Percentiles rank a stretch among this genome's conserved stretches.
Evolutionary conservation across 2,797 vertebrate genomes (phyloP).

Genomic region (Artibeus lituratus): DNA sequence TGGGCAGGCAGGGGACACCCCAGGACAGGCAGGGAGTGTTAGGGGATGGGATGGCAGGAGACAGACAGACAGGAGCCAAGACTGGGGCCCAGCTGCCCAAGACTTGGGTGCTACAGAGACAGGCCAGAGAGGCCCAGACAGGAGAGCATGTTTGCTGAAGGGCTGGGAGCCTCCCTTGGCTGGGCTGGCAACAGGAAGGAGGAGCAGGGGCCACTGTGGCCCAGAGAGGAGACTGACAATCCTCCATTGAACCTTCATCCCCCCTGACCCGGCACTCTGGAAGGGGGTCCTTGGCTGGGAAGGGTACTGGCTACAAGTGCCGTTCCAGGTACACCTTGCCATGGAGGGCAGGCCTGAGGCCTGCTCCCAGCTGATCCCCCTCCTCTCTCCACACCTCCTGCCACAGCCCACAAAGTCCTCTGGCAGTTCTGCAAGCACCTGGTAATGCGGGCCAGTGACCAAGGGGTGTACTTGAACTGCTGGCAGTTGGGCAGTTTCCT

Average conservation of each 20-base stretch:
- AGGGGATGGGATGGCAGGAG: background rate
- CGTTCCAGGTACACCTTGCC: background rate
- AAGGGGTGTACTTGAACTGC: background rate
- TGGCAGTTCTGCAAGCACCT: background rate
- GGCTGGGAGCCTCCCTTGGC: background rate
- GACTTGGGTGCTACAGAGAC: background rate
- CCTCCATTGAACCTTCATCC: accelerated
- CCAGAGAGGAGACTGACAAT: background rate
- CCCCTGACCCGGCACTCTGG: too few species aligned
- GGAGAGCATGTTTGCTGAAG: background rate
- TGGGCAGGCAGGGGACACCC: conserved; percentile 61
- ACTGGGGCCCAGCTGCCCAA: conserved; percentile 3
- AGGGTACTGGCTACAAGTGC: background rate
- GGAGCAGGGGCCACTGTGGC: background rate
- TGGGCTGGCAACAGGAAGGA: background rate
- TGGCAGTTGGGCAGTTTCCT: background rate
- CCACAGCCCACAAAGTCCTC: accelerated
- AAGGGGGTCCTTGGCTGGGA: background rate
- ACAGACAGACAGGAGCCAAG: conserved; percentile 47
- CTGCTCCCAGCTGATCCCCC: background rate
- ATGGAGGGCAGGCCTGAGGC: background rate
- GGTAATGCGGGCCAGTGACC: background rate
- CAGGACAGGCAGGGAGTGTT: conserved; percentile 28
- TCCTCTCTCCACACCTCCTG: background rate
- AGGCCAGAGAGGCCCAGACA: background rate